A percentile compares a stretch with the other conserved stretches of the same genome.
Conservation (phyloP, 2,113 vertebrate genomes). For the Cisticola juncidis region DNA sequence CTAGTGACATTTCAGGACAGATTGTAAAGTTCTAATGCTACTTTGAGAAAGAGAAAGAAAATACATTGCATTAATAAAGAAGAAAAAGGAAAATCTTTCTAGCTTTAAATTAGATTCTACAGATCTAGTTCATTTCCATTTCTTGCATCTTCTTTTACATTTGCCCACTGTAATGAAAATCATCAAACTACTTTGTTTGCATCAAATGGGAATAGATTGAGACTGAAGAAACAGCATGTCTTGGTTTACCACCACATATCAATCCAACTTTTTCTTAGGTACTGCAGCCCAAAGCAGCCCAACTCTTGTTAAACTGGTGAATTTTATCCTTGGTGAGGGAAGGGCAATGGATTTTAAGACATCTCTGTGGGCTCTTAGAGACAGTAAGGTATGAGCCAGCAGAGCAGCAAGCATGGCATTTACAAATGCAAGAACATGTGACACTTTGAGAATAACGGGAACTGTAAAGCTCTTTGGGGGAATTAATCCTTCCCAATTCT, state of each 20-base stretch:
- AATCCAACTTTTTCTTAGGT: neutral
- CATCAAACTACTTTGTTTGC: neutral
- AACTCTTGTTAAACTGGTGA: neutral
- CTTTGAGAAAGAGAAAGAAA: neutral
- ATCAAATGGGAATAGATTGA: neutral
- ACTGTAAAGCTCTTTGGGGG: neutral
- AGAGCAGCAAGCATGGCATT: neutral
- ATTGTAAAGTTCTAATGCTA: neutral
- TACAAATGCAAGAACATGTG: neutral
- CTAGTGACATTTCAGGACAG: neutral
- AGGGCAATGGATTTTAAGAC: neutral
- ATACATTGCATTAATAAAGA: neutral
- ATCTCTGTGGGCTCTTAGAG: neutral
- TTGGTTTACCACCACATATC: neutral
- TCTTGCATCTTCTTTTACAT: neutral
- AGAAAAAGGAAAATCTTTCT: neutral
- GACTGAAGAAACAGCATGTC: neutral
- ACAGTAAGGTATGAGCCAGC: neutral
- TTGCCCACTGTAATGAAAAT: neutral
- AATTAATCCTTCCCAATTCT: neutral
- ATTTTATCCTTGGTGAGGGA: neutral
- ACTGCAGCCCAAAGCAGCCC: neutral
- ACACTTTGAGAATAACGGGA: neutral
- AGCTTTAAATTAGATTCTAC: neutral
- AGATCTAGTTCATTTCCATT: neutral